A percentile compares a stretch with the other conserved stretches of the same genome.
These are phyloP conservation scores for Resseliella maxima DNA, from an alignment of 2,888 invertebrate species.

Conservation along the genomic window DNA sequence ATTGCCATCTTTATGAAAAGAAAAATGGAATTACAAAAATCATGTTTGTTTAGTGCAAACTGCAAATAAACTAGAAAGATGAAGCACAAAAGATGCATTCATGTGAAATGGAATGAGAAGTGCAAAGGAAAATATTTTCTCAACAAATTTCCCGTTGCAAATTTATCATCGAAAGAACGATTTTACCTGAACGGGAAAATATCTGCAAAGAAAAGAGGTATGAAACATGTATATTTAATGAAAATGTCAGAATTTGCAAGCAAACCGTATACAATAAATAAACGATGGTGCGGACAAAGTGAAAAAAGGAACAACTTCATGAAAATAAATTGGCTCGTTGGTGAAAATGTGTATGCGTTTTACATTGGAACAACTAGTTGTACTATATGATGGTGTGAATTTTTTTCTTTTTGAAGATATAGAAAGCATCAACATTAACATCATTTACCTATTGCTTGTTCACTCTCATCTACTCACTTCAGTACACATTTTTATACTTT, in stretches of 20 bases:
- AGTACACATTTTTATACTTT: not conserved
- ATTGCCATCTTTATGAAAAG: no score
- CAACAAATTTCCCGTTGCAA: not conserved
- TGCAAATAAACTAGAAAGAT: conserved; percentile 4
- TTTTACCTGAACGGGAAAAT: not conserved
- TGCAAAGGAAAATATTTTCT: not conserved
- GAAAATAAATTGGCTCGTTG: conserved; percentile 47
- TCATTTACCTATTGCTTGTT: conserved; percentile 13
- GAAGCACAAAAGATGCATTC: not conserved
- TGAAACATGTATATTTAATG: conserved; percentile 42
- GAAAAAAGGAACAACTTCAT: not conserved
- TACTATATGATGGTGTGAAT: not conserved
- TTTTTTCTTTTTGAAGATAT: not conserved
- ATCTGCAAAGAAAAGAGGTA: conserved; percentile 39
- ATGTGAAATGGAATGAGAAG: not conserved
- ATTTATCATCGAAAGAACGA: conserved; percentile 9
- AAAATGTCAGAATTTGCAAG: conserved; percentile 15
- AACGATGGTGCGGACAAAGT: not conserved
- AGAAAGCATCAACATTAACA: conserved; percentile 3
- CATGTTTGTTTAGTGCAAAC: not conserved
- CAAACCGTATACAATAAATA: not conserved
- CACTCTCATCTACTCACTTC: not conserved
- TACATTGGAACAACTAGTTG: not conserved
- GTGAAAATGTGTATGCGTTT: conserved; percentile 6
- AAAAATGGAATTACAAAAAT: not conserved